Evolutionary conservation across 2,113 vertebrate genomes (phyloP).

Genomic region (Himantopus leucocephalus): DNA sequence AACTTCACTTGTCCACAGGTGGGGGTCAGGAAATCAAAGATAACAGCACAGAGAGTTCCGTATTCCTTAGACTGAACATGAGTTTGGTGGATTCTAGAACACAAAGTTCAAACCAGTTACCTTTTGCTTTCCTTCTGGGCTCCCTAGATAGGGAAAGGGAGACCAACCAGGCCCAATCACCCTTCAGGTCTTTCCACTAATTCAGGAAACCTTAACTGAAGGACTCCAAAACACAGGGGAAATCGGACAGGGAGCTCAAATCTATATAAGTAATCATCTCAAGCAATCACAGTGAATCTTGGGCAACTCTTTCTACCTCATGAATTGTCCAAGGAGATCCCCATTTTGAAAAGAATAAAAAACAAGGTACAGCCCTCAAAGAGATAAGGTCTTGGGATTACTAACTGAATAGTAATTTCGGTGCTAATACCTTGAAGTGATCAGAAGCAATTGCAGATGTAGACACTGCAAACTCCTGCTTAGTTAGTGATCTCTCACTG

Average conservation of each 20-base stretch:
- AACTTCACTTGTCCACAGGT: neutral
- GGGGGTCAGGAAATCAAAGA: neutral
- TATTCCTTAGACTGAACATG: neutral
- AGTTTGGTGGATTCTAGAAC: neutral
- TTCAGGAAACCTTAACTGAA: neutral
- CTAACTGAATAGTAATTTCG: neutral
- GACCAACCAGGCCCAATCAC: neutral
- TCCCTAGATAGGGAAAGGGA: neutral
- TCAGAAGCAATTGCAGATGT: neutral
- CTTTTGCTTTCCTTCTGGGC: neutral
- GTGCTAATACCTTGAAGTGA: neutral
- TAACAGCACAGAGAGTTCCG: neutral
- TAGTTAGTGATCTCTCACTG: neutral
- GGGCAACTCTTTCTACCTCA: neutral
- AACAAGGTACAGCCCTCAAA: neutral
- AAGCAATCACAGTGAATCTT: neutral
- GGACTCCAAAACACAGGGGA: neutral
- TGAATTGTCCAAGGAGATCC: neutral
- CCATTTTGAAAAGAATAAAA: neutral
- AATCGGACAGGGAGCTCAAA: neutral
- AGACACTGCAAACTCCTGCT: neutral
- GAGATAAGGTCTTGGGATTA: neutral
- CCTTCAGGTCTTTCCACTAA: neutral
- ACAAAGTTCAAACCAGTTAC: neutral
- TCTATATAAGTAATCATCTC: neutral